Conservation (phyloP, 1,140 invertebrate genomes). For the Drosophila persimilis region DNA sequence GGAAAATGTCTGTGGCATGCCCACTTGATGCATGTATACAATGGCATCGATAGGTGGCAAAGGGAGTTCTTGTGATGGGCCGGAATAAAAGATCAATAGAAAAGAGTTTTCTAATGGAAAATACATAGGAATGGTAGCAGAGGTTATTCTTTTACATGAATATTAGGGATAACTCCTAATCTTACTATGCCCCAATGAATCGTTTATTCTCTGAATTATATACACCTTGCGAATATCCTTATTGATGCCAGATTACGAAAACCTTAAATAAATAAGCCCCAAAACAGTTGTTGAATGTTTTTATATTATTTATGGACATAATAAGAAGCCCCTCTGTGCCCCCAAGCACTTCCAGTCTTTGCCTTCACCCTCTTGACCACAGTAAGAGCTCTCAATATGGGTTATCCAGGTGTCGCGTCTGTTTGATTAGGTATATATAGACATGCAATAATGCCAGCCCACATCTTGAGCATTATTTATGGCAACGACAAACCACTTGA, state of each 20-base stretch:
- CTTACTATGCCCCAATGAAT: too few relatives aligned
- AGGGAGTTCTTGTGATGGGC: too few relatives aligned
- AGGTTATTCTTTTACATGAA: too few relatives aligned
- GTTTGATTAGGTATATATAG: conserved; percentile 32
- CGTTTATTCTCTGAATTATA: too few relatives aligned
- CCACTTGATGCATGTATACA: too few relatives aligned
- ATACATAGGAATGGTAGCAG: too few relatives aligned
- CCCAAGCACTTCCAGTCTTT: too few relatives aligned
- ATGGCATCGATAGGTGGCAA: too few relatives aligned
- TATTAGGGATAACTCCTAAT: too few relatives aligned
- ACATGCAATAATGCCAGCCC: conserved; percentile 1
- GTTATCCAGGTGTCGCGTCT: conserved; percentile 19
- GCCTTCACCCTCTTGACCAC: not conserved
- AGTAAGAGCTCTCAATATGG: conserved; percentile 14
- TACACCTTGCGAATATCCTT: not conserved
- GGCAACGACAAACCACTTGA: conserved; percentile 29
- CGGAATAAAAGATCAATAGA: too few relatives aligned
- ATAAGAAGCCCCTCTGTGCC: not conserved
- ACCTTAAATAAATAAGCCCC: not conserved
- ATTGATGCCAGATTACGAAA: not conserved
- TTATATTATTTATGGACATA: conserved; percentile 25
- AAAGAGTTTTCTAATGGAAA: too few relatives aligned
- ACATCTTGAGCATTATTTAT: conserved; percentile 35
- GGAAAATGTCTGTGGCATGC: not conserved
- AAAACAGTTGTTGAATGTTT: conserved; percentile 13